These are phyloP conservation scores for Trichonephila clavata DNA, from an alignment of 1,140 invertebrate genomes.

Conservation along the genomic window DNA sequence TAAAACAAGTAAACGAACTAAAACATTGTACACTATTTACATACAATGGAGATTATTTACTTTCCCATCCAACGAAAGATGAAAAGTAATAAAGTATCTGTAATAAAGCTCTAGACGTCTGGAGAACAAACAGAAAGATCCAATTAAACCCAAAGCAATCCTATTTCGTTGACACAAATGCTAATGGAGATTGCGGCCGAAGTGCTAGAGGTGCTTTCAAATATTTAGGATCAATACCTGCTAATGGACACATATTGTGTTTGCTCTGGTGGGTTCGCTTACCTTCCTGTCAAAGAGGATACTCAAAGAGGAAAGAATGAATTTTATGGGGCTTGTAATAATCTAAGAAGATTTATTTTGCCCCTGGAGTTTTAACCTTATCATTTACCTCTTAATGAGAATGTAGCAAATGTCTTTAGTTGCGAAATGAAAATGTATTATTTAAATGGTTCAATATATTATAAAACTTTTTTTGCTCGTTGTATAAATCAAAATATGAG, in stretches of 20 bases:
- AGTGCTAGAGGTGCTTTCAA: background rate
- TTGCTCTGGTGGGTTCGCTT: background rate
- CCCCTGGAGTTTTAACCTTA: too few species aligned
- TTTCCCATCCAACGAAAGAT: background rate
- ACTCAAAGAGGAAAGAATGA: background rate
- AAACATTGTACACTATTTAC: background rate
- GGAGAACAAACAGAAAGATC: background rate
- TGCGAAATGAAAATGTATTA: too few species aligned
- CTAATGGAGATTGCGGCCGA: background rate
- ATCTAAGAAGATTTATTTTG: background rate
- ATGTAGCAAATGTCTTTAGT: too few species aligned
- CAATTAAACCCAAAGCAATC: background rate
- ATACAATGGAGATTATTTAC: background rate
- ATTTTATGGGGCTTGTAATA: background rate
- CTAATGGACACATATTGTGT: background rate
- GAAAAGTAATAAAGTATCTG: background rate
- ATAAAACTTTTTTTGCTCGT: too few species aligned
- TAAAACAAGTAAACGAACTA: background rate
- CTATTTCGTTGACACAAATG: background rate
- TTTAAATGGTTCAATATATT: too few species aligned
- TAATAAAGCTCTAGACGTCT: background rate
- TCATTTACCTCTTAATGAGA: too few species aligned
- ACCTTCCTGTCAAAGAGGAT: background rate
- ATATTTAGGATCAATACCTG: background rate
- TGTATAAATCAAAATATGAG: too few species aligned